Evolutionary conservation across 2,888 invertebrate genomes (phyloP), one percentile per base, ranked within the genome.

Genomic region (Tanypteryx hageni): DNA sequence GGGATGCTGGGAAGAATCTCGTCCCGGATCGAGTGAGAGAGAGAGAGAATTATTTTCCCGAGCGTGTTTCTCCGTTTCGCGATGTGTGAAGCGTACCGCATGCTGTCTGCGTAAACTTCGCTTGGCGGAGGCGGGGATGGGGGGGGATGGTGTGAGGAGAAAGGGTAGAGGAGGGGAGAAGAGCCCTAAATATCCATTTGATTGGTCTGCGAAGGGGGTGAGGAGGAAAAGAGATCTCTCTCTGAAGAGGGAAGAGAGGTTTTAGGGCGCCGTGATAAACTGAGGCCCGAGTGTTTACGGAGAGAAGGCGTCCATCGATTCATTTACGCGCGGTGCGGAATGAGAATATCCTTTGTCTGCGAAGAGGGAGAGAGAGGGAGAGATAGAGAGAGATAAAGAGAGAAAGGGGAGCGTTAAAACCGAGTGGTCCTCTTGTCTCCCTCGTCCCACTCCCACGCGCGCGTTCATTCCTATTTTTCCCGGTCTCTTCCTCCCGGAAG

Each of bases 181-280:
- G 76, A 76, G 76, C 76, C 27, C 76, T 76, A 76, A 76, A 76
- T 76, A 76, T 76, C 76, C 76, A 76, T 76, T 76, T 76, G 76
- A 76, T 76, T 76, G 76, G 22, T 76, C 22, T 1, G 44, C 44
- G 44, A 44, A 44, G 44, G 76, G 76, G 27, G 11, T 68, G 68
- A 18, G 68, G 68, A 13, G 68, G 27, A 76, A 76, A 76, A 76
- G 76, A 76, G 76, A 22, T 44, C 44, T 44, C 44, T 44, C 44
- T 44, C 3, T 44, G 44, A 44, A 44, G 44, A 44, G 44, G 44
- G 44, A 44, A 44, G 44, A 44, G 44, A 44, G 44, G 44, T 44
- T 44, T 44, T 44, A 44, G 44, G 44, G 44, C 22, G 76, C 76
- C 76, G 76, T 76, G 76, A 76, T 76, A 76, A 76, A 76, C 76